These are phyloP conservation scores for Sardina pilchardus DNA, from an alignment of 2,113 vertebrate genomes.

Conservation along the genomic window DNA sequence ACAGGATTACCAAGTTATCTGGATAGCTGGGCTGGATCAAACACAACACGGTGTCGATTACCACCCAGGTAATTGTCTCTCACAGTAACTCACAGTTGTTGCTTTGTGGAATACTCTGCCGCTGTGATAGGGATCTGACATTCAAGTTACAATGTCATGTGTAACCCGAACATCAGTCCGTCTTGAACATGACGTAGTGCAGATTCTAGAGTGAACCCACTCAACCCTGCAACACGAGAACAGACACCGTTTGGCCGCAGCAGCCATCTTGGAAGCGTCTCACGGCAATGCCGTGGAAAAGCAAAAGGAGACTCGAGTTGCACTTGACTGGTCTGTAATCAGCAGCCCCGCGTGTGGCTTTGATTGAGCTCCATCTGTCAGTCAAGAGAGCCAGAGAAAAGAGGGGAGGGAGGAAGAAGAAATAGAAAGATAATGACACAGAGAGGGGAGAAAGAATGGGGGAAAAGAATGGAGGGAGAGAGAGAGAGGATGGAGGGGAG, in stretches of 20 bases:
- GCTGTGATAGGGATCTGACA: background rate
- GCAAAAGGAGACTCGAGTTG: background rate
- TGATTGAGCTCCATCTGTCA: background rate
- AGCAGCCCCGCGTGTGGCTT: background rate
- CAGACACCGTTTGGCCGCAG: background rate
- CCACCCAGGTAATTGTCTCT: background rate
- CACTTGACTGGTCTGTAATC: background rate
- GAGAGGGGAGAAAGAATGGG: background rate
- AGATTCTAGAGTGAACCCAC: background rate
- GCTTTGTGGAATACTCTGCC: background rate
- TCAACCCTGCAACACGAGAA: background rate
- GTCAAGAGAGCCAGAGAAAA: background rate
- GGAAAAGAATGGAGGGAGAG: background rate
- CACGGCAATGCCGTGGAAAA: background rate
- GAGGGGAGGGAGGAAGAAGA: background rate
- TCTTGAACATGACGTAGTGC: background rate
- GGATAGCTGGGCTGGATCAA: background rate
- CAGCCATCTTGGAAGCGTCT: background rate
- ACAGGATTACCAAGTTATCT: background rate
- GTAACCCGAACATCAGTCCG: background rate
- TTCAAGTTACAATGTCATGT: background rate
- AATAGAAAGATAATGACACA: background rate
- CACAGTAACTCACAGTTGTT: background rate
- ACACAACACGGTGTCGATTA: background rate
- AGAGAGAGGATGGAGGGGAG: background rate